Evolutionary conservation across 2,113 vertebrate species (phyloP), one percentile per base, ranked within the genome.

Genomic region (Agapornis roseicollis): DNA sequence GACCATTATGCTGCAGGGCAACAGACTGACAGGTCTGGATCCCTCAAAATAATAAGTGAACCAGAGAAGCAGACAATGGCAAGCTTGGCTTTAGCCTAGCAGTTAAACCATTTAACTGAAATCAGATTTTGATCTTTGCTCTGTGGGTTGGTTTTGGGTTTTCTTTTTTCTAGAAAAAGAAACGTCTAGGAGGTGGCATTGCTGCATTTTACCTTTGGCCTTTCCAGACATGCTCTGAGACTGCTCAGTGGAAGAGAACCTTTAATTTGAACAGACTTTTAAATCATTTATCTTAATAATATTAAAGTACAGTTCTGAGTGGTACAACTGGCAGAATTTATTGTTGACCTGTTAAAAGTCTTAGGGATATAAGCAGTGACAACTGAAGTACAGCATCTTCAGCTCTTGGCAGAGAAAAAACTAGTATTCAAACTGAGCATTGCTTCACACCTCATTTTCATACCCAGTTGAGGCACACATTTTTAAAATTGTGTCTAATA

Each of bases 1-100:
- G 47, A 39, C 17, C 2, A 0, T 44, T 60, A 23, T 7, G 9
- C 20, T 2, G 1, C 53, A 60, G 15, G 42, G 39, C 19, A 81
- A 16, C 60, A 78, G 44, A 20, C 18, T 22, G 24, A 7, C 44
- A 61, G 13, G 7, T 74, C 33, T 65, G 25, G 46, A 41, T 46
- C 66, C 23, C 39, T 65, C 33, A 42, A 1, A 41, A 14, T 31
- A 4, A 70, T 18, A 71, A 47, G 19, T 24, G 14, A 56, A 42
- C n/a, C 12, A 80, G n/a, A 89, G 83, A 44, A 71, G 5, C 7
- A 35, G 55, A 17, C 10, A n/a, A 1, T n/a, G 29, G 50, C 50
- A 56, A 86, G 2, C 6, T 70, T 66, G 37, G 22, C 4, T 69
- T 80, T 41, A 65, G 18, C 39, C 44, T n/a, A 17, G 49, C 3